Evolutionary conservation across 2,113 vertebrate genomes (phyloP).

Genomic region (Corynorhinus townsendii): DNA sequence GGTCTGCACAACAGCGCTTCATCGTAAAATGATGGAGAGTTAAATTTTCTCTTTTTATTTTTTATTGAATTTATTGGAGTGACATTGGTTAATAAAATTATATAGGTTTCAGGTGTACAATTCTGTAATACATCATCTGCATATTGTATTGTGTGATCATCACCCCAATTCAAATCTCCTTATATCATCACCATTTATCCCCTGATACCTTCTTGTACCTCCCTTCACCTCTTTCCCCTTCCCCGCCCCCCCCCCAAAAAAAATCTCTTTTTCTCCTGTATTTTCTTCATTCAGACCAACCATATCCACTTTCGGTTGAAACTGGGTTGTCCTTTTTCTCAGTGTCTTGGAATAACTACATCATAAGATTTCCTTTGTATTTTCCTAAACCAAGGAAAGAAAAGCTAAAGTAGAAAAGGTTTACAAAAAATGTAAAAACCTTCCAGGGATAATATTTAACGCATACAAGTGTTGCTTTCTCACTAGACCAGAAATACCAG

Average conservation of each 20-base stretch:
- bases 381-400: not conserved
- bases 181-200: not conserved
- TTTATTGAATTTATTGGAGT: not conserved
- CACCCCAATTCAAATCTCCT: not conserved
- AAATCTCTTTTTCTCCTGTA: not conserved
- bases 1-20: not conserved
- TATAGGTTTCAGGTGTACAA: not conserved
- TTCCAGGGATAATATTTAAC: not conserved
- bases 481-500: not conserved
- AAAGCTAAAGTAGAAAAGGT: not conserved
- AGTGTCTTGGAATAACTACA: not conserved
- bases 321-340: not conserved
- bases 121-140: not conserved
- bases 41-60: not conserved
- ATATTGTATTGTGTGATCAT: not conserved
- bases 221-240: not conserved
- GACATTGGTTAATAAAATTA: not conserved
- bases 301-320: not conserved
- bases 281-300: not conserved
- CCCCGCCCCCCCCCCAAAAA: not conserved
- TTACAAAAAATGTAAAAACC: not conserved
- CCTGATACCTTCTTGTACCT: not conserved
- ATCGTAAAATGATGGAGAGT: not conserved
- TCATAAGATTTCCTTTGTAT: not conserved
- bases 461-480: not conserved